A percentile compares a stretch with the other conserved stretches of the same genome.
Evolutionary conservation across 2,888 invertebrate genomes (phyloP).

Genomic region (Furcula furcula): DNA sequence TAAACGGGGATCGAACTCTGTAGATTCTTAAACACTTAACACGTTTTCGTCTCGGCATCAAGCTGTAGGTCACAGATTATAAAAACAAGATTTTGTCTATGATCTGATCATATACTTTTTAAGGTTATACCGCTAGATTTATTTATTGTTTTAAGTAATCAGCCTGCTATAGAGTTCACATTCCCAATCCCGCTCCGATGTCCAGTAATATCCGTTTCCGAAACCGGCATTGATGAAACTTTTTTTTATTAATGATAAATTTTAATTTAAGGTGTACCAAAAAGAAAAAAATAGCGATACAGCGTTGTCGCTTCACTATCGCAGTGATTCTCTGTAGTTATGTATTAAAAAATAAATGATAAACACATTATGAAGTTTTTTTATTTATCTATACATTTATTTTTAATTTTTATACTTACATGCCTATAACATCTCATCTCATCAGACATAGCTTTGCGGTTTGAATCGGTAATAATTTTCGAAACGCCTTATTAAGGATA

Average conservation of each 20-base stretch:
- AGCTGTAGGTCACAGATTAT: conserved; percentile 21
- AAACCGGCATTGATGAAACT: conserved; percentile 27
- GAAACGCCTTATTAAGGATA: too few species aligned
- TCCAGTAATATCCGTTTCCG: conserved; percentile 27
- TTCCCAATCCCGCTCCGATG: conserved; percentile 33
- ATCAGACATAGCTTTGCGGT: too few species aligned
- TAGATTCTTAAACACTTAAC: conserved; percentile 8
- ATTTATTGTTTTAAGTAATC: conserved; percentile 7
- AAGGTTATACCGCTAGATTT: conserved; percentile 14
- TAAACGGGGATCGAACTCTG: conserved; percentile 15
- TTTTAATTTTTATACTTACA: conserved; percentile 2
- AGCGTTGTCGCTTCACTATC: conserved; percentile 42
- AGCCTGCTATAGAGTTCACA: conserved; percentile 19
- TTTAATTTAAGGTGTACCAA: conserved; percentile 67
- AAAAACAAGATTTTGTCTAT: conserved; percentile 16
- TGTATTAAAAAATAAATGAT: conserved; percentile 73
- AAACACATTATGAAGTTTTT: conserved; percentile 39
- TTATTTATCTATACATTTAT: conserved; percentile 23
- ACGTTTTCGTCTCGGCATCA: conserved; percentile 7
- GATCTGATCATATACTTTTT: conserved; percentile 26
- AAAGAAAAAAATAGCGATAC: conserved; percentile 41
- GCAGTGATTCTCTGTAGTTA: conserved; percentile 72
- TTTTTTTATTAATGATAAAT: conserved; percentile 37
- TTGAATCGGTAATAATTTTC: too few species aligned
- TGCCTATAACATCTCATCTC: too few species aligned